Conservation (phyloP, 2,797 vertebrate genomes). For the Columba guinea region DNA sequence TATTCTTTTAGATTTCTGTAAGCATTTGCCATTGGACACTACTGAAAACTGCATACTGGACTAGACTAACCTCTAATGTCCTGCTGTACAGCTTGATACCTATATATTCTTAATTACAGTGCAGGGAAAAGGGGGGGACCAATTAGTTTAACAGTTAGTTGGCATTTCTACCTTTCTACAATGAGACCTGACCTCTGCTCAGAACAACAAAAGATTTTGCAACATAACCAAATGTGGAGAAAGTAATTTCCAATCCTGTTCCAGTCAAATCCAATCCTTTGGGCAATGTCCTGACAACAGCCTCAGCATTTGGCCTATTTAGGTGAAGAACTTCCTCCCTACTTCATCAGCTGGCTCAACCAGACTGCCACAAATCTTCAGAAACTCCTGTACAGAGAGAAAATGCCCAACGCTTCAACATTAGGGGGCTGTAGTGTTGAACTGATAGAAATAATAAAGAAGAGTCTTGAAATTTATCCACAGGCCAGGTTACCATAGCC, state of each 20-base stretch:
- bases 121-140: rapidly evolving
- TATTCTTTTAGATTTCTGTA: not conserved
- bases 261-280: not conserved
- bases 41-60: not conserved
- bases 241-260: not conserved
- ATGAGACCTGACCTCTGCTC: not conserved
- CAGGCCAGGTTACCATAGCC: not conserved
- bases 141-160: not conserved
- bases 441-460: not conserved
- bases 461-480: not conserved
- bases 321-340: not conserved
- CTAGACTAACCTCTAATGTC: not conserved
- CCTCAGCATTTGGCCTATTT: not conserved
- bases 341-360: not conserved
- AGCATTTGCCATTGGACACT: not conserved
- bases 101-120: not conserved
- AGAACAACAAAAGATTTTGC: not conserved
- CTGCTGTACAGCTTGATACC: not conserved
- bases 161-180: not conserved
- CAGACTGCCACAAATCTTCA: not conserved
- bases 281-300: not conserved
- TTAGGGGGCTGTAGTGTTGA: not conserved
- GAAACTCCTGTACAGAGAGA: not conserved
- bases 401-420: not conserved
- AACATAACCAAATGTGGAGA: not conserved